A percentile compares a stretch with the other conserved stretches of the same genome.
phyloP scores from a whole-genome alignment of 35 echinoderm and acorn worm species.

The Stichopus chloronotus region DNA sequence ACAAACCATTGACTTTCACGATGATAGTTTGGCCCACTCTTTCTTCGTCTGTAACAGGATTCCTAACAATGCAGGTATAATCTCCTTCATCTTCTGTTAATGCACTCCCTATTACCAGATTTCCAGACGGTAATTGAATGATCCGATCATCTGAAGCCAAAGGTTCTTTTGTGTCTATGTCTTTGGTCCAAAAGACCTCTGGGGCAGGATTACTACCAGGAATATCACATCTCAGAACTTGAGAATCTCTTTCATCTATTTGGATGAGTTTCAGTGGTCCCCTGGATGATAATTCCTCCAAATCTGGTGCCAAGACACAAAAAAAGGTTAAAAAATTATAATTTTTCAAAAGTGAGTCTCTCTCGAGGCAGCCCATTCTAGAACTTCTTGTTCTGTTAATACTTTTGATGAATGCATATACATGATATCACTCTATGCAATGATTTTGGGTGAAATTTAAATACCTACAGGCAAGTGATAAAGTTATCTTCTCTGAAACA shows the following conservation, averaged over 20 bases:
- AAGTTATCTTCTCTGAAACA: not conserved
- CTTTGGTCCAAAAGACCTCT: constrained; percentile 27
- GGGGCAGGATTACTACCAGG: constrained; percentile 21
- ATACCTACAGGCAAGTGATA: constrained; percentile 41
- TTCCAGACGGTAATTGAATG: constrained; percentile 20
- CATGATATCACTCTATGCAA: too few relatives aligned
- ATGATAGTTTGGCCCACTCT: not conserved
- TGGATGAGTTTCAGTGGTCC: constrained; percentile 7
- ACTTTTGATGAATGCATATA: too few relatives aligned
- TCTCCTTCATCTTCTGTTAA: constrained; percentile 18
- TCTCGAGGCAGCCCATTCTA: too few relatives aligned
- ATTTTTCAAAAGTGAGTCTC: not conserved
- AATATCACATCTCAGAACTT: constrained; percentile 21
- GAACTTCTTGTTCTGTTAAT: too few relatives aligned
- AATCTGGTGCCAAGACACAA: not conserved
- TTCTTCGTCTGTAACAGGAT: not conserved
- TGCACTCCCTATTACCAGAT: constrained; percentile 17
- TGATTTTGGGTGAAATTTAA: too few relatives aligned
- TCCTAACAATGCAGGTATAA: constrained; percentile 13
- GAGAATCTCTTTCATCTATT: constrained; percentile 3
- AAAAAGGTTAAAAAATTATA: not conserved
- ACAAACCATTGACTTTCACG: constrained; percentile 23
- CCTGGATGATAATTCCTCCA: constrained; percentile 4
- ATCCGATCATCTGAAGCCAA: constrained; percentile 7
- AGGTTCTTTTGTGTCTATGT: not conserved